Evolutionary conservation across 2,113 vertebrate species (phyloP), one percentile per base, ranked within the genome.

Genomic region (Bathybates hornii): DNA sequence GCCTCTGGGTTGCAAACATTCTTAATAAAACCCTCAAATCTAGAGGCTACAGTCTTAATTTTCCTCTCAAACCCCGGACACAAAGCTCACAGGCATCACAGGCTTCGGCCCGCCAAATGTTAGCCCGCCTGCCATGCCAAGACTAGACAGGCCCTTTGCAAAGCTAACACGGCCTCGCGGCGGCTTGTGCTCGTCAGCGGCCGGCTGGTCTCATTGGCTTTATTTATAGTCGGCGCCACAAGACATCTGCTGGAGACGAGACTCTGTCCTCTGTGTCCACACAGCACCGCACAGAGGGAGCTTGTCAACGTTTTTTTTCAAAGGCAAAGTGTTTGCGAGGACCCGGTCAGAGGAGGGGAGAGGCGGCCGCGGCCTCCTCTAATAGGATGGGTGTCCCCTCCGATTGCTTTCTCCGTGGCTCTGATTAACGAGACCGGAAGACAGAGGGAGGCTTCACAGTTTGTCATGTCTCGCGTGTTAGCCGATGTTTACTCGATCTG

Each of bases 201-300:
- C 89, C 92, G 90, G 87, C 90, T 90, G 92, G 86, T 95, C 94
- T 94, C 90, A 79, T 94, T 91, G 91, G 92, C 93, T 96, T 96
- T 96, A 96, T 96, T 96, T 96, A 96, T 95, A 93, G 95, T 94
- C 89, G 86, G 86, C 91, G 95, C 96, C 95, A 96, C 84, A 38
- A 96, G 96, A 96, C 96, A 96, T 96, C 96, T 97, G 96, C 96
- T 96, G 94, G 93, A 94, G 95, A 93, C 91, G 82, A 86, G 93
- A 57, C 92, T 94, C 87, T 81, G 93, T 95, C 95, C 93, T 91
- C 87, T 87, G 91, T 85, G 93, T 94, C 94, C 94, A 92, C 92
- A 89, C 93, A 94, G 93, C 95, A 86, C 91, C 56, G 84, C 93
- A 93, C 94, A 95, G 94, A 96, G 94, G 93, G 93, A 95, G 94